Conservation (phyloP, 2,113 vertebrate species). For the rabbit (Oryctolagus cuniculus) region mOryCun1.1 NC_091441.1:78738001-78738500, state of each 20-base stretch:
- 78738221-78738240: not conserved
- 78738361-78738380: slow-evolving; percentile 3
- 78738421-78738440: not conserved
- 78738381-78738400: not conserved
- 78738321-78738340: not conserved
- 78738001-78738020: not conserved
- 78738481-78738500: not conserved
- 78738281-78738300: not conserved
- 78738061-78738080: slow-evolving; percentile 40
- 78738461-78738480: not conserved
- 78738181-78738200: not conserved
- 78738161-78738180: not conserved
- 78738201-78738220: not conserved
- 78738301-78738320: not conserved
- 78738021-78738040: slow-evolving; percentile 44
- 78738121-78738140: slow-evolving; percentile 1
- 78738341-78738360: slow-evolving; percentile 7
- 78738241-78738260: not conserved
- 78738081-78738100: not conserved
- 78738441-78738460: not conserved
- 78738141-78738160: not conserved
- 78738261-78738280: not conserved
- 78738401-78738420: not conserved
- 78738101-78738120: slow-evolving; percentile 48
- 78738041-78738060: slow-evolving; percentile 6